Base-by-base conservation (phyloP, 2,113 vertebrate genomes). In the Elephantulus edwardii region DNA sequence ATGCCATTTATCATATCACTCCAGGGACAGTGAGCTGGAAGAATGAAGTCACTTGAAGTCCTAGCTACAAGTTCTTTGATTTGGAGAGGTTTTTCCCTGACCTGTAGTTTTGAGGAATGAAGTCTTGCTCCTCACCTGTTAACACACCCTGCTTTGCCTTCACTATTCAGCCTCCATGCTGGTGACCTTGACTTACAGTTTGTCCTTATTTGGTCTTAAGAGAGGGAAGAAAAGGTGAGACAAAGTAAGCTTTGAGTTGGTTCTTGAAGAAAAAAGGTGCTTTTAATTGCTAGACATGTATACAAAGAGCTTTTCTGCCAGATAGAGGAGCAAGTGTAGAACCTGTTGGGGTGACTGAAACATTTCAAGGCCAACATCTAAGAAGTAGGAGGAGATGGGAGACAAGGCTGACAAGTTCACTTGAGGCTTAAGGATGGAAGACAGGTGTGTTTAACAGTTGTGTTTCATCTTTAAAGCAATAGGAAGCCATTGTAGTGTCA, bases 111-210 rank as follows among this genome's bases (percentile, higher is more conserved):
- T 64, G n/a, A 14, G 60, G 8, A 6, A 30, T 28, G 42, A 20
- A 30, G n/a, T 26, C 58, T 24, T 68, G 6, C 4, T 28, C 20
- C 5, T 9, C 22, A 40, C 20, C 28, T 48, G 30, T 48, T 40
- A 11, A 24, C 33, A 26, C n/a, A 28, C n/a, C 64, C 40, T 8
- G 4, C 20, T 3, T 6, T 3, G 4, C 7, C 1, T 30, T 35
- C 3, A 12, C 10, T 3, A 30, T 42, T 60, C 17, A 58, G 76
- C 16, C 74, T 40, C 82, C 24, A 2, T 24, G 24, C 9, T 20
- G 76, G 44, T 42, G 35, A 35, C 42, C 48, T 48, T 81, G 58
- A n/a, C 30, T 30, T 5, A 3, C 38, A 5, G 8, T 38, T 19
- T 52, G 35, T 24, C 44, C 35, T 35, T 76, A n/a, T 38, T 38